Percentiles rank a stretch among this genome's conserved stretches.
Evolutionary conservation across 2,113 vertebrate genomes (phyloP).

Genomic region (Pterocles burchelli): DNA sequence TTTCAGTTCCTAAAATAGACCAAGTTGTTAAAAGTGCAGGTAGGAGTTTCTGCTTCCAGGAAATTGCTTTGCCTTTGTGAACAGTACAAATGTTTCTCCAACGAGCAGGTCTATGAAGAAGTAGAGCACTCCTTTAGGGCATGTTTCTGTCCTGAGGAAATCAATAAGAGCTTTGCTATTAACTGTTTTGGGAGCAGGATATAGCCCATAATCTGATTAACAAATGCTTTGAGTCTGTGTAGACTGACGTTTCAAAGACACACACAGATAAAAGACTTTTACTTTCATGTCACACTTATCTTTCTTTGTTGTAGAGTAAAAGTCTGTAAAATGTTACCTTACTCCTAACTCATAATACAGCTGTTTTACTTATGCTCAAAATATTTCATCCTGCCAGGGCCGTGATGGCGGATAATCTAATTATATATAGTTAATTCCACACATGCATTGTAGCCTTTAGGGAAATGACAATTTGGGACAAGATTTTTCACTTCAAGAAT

Average conservation of each 20-base stretch:
- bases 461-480: conserved; percentile 43
- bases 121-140: conserved; percentile 8
- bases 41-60: conserved; percentile 37
- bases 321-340: conserved; percentile 62
- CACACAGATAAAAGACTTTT: conserved; percentile 58
- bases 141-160: conserved; percentile 50
- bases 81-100: conserved; percentile 2
- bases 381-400: conserved; percentile 36
- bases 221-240: conserved; percentile 38
- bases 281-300: conserved; percentile 58
- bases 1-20: conserved; percentile 8
- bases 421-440: conserved; percentile 61
- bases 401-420: conserved; percentile 39
- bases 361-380: conserved; percentile 56
- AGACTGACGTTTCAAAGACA: conserved; percentile 56
- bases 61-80: conserved; percentile 39
- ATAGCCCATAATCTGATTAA: conserved; percentile 65
- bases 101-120: conserved; percentile 4
- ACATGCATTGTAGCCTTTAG: conserved; percentile 17
- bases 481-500: conserved; percentile 30
- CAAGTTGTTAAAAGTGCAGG: not conserved
- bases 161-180: conserved; percentile 34
- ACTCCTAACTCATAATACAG: conserved; percentile 49
- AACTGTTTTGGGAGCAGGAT: conserved; percentile 49
- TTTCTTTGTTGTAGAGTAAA: conserved; percentile 58